Evolutionary conservation across 2,797 vertebrate genomes (phyloP), one percentile per base, ranked within the genome.

Genomic region (Alfaro cultratus): DNA sequence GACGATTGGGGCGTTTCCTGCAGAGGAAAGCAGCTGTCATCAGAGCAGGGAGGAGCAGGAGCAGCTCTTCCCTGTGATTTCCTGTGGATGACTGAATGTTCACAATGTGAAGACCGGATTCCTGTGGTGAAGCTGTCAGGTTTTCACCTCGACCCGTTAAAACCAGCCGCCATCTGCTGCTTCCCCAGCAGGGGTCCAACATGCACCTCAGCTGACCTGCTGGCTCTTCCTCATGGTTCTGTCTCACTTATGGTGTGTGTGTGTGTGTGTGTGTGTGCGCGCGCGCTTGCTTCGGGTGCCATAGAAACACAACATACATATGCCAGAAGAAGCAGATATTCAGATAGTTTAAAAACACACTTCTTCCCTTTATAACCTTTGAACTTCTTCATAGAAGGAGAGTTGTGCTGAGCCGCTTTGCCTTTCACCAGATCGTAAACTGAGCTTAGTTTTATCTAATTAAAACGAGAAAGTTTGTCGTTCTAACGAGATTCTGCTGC

Each of bases 21-120:
- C 31, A 74, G 81, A 93, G 91, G 90, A 90, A 90, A 78, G 89
- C 45, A 23, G 75, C 72, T 81, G 86, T 92, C 86, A 74, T 83
- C 73, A 83, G 83, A 84, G 84, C 78, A 85, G 77, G 81, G 55
- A 51, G 82, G 81, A 46, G 80, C 36, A 80, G 11, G 21, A 43
- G 77, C 60, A 18, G 31, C 31, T 31, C 29, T 74, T 70, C 74
- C 76, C 76, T 43, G 78, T 75, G 3, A 82, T 83, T 86, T 92
- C 87, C 84, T 88, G 79, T 80, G 21, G n/a, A 15, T 60, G 75
- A 83, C 73, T 77, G 34, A 82, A 75, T 43, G 47, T 43, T 82
- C 12, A 12, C 21, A 18, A 43, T 67, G 60, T 73, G 21, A 46
- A 64, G 16, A 71, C 49, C 18, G 10, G 57, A 53, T 68, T 74